These are phyloP conservation scores for Arenaria interpres DNA, from an alignment of 2,113 vertebrate genomes.

Conservation along the genomic window DNA sequence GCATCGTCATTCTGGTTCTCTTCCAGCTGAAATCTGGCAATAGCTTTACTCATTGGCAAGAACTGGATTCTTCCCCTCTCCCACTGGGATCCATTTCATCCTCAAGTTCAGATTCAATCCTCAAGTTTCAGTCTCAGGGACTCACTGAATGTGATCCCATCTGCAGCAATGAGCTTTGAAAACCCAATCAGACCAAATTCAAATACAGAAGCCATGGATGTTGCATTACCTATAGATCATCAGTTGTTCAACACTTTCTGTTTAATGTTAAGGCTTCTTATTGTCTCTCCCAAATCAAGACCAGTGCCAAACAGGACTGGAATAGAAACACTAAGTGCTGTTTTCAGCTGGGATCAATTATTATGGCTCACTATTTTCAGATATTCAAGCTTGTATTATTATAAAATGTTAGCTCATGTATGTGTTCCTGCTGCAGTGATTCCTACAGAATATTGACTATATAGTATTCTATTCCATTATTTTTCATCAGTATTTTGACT, in stretches of 20 bases:
- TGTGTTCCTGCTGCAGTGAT: background rate
- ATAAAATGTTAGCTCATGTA: background rate
- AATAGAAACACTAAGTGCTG: background rate
- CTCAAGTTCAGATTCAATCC: background rate
- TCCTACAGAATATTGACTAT: background rate
- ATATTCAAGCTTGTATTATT: background rate
- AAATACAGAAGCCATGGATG: background rate
- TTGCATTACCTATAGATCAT: background rate
- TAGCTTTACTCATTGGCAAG: background rate
- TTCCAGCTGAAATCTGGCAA: background rate
- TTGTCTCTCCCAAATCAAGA: background rate
- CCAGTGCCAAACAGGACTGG: background rate
- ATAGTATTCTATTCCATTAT: background rate
- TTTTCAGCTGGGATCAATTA: constrained; percentile 24
- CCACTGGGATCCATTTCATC: background rate
- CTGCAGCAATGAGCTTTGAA: background rate
- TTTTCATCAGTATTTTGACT: background rate
- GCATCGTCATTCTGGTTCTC: background rate
- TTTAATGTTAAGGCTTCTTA: background rate
- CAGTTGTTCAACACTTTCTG: background rate
- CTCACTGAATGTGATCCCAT: background rate
- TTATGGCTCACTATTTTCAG: constrained; percentile 30
- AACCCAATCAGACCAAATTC: background rate
- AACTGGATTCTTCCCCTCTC: background rate
- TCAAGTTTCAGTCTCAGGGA: background rate